Evolutionary conservation across 2,888 invertebrate genomes (phyloP).

Genomic region (Epistrophella euchroma): DNA sequence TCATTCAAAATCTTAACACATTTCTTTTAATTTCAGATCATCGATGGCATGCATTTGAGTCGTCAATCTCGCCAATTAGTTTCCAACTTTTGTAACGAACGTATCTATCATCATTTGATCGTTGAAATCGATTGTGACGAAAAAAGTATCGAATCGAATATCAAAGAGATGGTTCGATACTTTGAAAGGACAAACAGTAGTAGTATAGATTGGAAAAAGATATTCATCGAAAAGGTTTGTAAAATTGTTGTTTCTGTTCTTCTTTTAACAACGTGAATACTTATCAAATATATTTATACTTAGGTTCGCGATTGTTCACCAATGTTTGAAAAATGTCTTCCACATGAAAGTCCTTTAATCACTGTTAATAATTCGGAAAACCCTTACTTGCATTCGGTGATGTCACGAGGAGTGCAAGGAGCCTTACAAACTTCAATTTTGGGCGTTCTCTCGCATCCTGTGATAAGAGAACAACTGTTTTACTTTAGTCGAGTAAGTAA

Average conservation of each 20-base stretch:
- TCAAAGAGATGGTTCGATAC: slow-evolving; percentile 85
- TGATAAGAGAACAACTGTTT: slow-evolving; percentile 92
- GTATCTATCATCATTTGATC: slow-evolving; percentile 94
- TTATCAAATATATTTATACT: not conserved
- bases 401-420: slow-evolving; percentile 78
- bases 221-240: slow-evolving; percentile 76
- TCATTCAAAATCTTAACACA: not conserved
- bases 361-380: slow-evolving; percentile 78
- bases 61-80: slow-evolving; percentile 91
- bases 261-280: too few species aligned
- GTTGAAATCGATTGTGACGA: slow-evolving; percentile 97
- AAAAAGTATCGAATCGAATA: slow-evolving; percentile 83
- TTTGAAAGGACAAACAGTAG: slow-evolving; percentile 75
- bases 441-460: slow-evolving; percentile 94
- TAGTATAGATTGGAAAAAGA: slow-evolving; percentile 77
- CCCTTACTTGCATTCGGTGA: slow-evolving; percentile 77
- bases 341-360: slow-evolving; percentile 77
- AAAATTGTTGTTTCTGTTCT: too few species aligned
- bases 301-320: slow-evolving; percentile 67
- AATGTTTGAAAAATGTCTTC: slow-evolving; percentile 77
- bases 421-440: slow-evolving; percentile 84
- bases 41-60: slow-evolving; percentile 97
- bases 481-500: slow-evolving; percentile 94
- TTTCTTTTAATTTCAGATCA: slow-evolving; percentile 86
- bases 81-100: slow-evolving; percentile 89